Conservation (phyloP, 2,888 invertebrate genomes). For the Bursaphelenchus okinawaensis region DNA sequence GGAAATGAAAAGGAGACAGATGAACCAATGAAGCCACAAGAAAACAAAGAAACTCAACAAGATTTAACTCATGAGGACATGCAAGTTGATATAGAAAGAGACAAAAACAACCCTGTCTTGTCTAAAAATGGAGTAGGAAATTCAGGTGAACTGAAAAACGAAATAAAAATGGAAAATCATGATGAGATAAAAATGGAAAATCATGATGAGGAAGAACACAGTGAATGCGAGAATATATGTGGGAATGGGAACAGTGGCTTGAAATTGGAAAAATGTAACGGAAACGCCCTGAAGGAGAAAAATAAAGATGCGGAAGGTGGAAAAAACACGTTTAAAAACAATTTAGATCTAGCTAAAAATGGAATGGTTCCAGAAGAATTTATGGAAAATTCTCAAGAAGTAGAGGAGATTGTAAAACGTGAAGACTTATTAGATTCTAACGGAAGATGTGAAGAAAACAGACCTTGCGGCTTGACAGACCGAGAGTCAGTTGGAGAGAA, state of each 20-base stretch:
- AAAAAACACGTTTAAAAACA: no score
- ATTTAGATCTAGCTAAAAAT: no score
- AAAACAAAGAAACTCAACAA: neutral
- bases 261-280: neutral
- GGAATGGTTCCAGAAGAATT: no score
- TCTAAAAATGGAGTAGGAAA: neutral
- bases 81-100: no score
- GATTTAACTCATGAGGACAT: no score
- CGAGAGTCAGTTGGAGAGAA: no score
- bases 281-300: neutral
- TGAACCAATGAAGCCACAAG: neutral
- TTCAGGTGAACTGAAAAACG: neutral
- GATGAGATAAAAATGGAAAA: neutral
- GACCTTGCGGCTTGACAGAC: no score
- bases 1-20: neutral
- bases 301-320: neutral
- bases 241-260: neutral
- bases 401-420: no score
- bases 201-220: neutral
- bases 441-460: no score
- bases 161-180: neutral
- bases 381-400: no score
- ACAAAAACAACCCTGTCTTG: no score
- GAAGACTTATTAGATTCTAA: no score
- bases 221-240: neutral